Evolutionary conservation across 1,140 invertebrate species (phyloP), one percentile per base, ranked within the genome.

Genomic region (Carposina sasakii): DNA sequence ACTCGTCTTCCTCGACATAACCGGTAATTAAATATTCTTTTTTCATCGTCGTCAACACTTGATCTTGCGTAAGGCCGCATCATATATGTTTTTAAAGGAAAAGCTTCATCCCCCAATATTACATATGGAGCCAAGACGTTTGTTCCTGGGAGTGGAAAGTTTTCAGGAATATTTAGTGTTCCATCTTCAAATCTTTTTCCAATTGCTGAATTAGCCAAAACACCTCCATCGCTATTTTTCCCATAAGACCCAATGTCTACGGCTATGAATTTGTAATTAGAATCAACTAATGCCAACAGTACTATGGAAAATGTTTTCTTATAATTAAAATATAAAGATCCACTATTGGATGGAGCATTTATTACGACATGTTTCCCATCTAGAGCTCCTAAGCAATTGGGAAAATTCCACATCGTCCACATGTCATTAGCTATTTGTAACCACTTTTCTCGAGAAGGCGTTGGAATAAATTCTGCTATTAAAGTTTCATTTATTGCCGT

Each of bases 301-400:
- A 82, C 68, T 9, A 71, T 45, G 19, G 63, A 71, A 43, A 63
- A 79, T 51, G 45, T 36, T 39, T 56, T 31, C 47, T 84, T 85
- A 37, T 82, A 76, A 52, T 82, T 83, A 37, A 67, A 75, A 63
- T 61, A 86, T 10, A 57, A 34, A 10, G 64, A 60, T 41, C 79
- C 74, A 45, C 39, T 50, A n/a, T 41, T 41, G 13, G 6, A 6
- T 22, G 39, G 39, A 21, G 1, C 12, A n/a, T 22, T 16, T 22
- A 41, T 16, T 13, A 21, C 23, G 12, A 41, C 39, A 16, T 41
- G 22, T 23, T 41, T 41, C 9, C 39, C 39, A 41, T 21, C 39
- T 13, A 41, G 12, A 16, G 19, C 21, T 12, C 22, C 39, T 5
- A 17, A 22, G 16, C 39, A 41, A 24, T 40, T n/a, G n/a, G n/a